Evolutionary conservation across 2,113 vertebrate species (phyloP).

Genomic region (Hiodon alosoides): DNA sequence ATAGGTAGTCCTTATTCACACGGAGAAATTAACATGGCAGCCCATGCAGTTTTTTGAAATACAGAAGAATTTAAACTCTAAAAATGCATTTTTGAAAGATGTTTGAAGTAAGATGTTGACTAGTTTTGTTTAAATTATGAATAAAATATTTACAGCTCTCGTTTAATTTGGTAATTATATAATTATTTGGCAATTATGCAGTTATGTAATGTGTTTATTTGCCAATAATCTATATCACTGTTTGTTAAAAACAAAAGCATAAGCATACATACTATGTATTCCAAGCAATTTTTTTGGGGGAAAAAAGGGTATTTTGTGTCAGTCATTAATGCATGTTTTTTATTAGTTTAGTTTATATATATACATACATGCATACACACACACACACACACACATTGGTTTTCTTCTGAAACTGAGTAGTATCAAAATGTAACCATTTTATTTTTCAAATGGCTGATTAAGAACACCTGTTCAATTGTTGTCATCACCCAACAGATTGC

Average conservation of each 20-base stretch:
- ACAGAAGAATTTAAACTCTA: background rate
- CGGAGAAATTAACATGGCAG: background rate
- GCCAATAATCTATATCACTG: background rate
- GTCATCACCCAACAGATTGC: too few species aligned
- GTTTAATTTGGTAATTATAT: background rate
- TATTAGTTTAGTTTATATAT: background rate
- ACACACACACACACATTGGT: too few species aligned
- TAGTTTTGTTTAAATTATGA: slow-evolving; percentile 29
- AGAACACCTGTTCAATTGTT: too few species aligned
- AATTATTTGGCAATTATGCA: too few species aligned
- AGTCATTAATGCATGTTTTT: background rate
- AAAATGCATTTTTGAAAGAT: slow-evolving; percentile 25
- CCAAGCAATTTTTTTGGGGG: background rate
- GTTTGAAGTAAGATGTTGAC: slow-evolving; percentile 21
- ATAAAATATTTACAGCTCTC: slow-evolving; percentile 16
- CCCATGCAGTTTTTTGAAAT: too few species aligned
- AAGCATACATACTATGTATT: background rate
- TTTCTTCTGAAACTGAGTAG: too few species aligned
- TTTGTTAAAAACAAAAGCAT: background rate
- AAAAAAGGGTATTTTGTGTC: background rate
- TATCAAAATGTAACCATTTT: too few species aligned
- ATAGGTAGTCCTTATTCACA: background rate
- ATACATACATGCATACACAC: too few species aligned
- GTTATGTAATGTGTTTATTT: background rate
- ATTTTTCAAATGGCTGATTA: too few species aligned